phyloP scores from a whole-genome alignment of 2,888 invertebrate species.

The Drosophila parthenogenetica region DNA sequence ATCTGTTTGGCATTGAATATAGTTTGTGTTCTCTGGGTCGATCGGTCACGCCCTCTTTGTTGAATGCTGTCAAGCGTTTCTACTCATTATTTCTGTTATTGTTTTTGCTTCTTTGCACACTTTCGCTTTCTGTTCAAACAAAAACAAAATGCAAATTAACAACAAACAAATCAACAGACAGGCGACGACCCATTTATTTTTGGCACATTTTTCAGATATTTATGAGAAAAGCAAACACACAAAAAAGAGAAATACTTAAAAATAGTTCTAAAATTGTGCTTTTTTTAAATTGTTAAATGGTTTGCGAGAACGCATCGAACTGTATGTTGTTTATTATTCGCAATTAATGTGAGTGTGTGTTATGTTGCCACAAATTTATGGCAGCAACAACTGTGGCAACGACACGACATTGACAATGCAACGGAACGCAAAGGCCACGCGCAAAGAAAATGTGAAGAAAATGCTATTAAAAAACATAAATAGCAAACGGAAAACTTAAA shows the following conservation, averaged over 20 bases:
- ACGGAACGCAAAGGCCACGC: constrained; percentile 34
- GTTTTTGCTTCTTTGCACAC: constrained; percentile 34
- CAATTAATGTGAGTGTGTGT: constrained; percentile 26
- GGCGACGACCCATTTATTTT: constrained; percentile 67
- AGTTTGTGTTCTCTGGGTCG: not conserved
- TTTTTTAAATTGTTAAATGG: constrained; percentile 15
- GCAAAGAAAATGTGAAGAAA: constrained; percentile 4
- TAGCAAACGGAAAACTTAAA: constrained; percentile 28
- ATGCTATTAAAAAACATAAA: constrained; percentile 49
- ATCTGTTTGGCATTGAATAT: constrained; percentile 12
- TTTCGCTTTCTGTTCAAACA: constrained; percentile 62
- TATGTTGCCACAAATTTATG: constrained; percentile 38
- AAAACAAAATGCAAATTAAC: constrained; percentile 31
- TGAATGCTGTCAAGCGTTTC: constrained; percentile 10
- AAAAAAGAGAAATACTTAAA: constrained; percentile 20
- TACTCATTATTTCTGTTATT: constrained; percentile 9
- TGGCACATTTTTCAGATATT: constrained; percentile 54
- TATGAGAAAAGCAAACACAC: constrained; percentile 44
- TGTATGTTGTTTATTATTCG: constrained; percentile 22
- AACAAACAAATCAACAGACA: constrained; percentile 36
- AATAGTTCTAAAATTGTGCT: constrained; percentile 42
- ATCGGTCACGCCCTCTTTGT: constrained; percentile 17
- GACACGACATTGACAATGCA: constrained; percentile 54
- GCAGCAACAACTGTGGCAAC: constrained; percentile 55
- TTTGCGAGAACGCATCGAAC: constrained; percentile 9